These are phyloP conservation scores for Timema cristinae DNA, from an alignment of 2,888 invertebrate genomes.

Conservation along the genomic window DNA sequence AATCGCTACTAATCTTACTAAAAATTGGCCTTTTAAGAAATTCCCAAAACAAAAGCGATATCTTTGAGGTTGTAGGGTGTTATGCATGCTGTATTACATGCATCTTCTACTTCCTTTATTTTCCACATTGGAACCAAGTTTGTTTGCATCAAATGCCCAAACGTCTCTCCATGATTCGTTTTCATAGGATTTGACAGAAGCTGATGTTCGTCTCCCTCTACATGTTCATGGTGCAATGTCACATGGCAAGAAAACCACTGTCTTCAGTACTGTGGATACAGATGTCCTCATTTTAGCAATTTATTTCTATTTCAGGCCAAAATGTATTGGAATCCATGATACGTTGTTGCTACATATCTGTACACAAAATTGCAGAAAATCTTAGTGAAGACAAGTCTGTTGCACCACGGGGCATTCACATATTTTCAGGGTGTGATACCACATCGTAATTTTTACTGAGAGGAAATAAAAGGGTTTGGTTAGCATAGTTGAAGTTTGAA, in stretches of 20 bases:
- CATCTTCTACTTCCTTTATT: background rate
- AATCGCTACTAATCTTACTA: background rate
- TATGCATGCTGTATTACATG: background rate
- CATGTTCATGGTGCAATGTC: too few relatives aligned
- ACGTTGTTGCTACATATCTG: slow-evolving; percentile 13
- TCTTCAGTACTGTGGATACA: background rate
- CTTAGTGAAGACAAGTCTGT: background rate
- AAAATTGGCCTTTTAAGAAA: slow-evolving; percentile 3
- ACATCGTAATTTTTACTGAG: slow-evolving; percentile 9
- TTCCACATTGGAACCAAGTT: background rate
- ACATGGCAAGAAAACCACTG: too few relatives aligned
- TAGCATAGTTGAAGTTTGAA: background rate
- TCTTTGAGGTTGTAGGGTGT: background rate
- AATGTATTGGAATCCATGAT: slow-evolving; percentile 7
- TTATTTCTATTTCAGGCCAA: slow-evolving; percentile 1
- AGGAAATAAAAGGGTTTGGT: background rate
- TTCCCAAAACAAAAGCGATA: background rate
- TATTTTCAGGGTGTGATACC: background rate
- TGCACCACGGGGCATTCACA: background rate
- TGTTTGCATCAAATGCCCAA: background rate
- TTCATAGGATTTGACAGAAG: background rate
- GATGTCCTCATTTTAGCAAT: slow-evolving; percentile 13
- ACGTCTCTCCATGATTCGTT: background rate
- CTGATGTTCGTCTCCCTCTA: background rate
- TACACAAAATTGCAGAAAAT: slow-evolving; percentile 12